phyloP scores from a whole-genome alignment of 23 tunicate species.

The Clavelina lepadiformis region DNA sequence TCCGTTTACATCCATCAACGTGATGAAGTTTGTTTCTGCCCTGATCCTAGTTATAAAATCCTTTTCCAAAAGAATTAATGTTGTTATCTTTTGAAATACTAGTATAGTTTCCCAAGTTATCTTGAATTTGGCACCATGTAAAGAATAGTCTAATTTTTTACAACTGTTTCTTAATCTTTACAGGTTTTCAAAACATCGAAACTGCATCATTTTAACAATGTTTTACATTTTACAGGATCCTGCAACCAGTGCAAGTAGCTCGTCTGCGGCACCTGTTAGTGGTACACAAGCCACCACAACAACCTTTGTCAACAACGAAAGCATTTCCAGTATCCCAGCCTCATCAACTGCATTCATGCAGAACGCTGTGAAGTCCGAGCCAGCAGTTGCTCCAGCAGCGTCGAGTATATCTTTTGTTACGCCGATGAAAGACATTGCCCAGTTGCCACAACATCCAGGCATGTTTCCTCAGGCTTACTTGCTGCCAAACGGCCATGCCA shows the following conservation, averaged over 20 bases:
- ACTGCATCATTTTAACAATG: neutral
- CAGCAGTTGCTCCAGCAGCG: slow-evolving; percentile 7
- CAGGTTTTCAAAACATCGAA: no score
- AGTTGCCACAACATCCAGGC: slow-evolving; percentile 58
- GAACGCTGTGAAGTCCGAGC: slow-evolving; percentile 32
- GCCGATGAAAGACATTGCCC: slow-evolving; percentile 32
- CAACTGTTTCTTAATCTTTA: no score
- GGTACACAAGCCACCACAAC: slow-evolving; percentile 29
- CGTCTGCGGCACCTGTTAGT: neutral
- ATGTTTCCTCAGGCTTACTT: slow-evolving; percentile 91
- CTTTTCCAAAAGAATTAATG: no score
- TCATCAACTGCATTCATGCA: slow-evolving; percentile 34
- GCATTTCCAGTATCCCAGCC: slow-evolving; percentile 34
- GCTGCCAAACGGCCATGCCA: slow-evolving; percentile 68
- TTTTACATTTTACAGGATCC: slow-evolving; percentile 25
- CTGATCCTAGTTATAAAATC: no score
- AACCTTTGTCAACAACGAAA: slow-evolving; percentile 46
- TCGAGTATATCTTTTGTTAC: slow-evolving; percentile 15
- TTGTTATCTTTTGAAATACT: no score
- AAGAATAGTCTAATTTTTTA: no score
- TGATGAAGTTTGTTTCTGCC: no score
- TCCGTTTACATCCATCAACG: no score
- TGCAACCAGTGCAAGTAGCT: slow-evolving; percentile 5
- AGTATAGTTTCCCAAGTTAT: no score
- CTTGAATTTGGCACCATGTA: no score